Percentiles rank a stretch among this genome's conserved stretches.
phyloP scores from a whole-genome alignment of 2,888 invertebrate species.

The Chrysolina americana region DNA sequence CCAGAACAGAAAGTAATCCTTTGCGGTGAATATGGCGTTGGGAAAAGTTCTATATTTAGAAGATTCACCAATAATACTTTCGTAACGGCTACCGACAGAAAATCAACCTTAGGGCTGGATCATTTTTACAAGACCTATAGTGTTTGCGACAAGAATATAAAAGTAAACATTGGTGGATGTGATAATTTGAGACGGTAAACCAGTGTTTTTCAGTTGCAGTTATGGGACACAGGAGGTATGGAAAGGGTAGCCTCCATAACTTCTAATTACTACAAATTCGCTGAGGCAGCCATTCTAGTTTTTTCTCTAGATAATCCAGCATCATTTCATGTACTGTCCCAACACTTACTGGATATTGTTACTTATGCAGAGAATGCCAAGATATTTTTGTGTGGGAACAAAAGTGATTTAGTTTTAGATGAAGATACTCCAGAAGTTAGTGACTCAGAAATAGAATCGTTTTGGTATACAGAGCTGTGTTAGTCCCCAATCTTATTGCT shows the following conservation, averaged over 20 bases:
- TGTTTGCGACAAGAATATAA: slow-evolving; percentile 83
- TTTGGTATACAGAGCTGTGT: slow-evolving; percentile 74
- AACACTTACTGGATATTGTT: slow-evolving; percentile 93
- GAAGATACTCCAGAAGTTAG: slow-evolving; percentile 86
- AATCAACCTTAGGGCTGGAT: slow-evolving; percentile 92
- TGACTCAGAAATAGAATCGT: slow-evolving; percentile 90
- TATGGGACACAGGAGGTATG: slow-evolving; percentile 98
- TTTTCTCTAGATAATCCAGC: slow-evolving; percentile 93
- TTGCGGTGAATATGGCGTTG: slow-evolving; percentile 96
- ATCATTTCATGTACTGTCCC: slow-evolving; percentile 92
- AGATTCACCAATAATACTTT: slow-evolving; percentile 93
- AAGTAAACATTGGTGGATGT: slow-evolving; percentile 71
- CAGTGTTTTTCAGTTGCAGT: slow-evolving; percentile 79
- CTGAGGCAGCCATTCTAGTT: slow-evolving; percentile 93
- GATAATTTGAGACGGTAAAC: neutral
- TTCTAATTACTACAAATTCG: slow-evolving; percentile 95
- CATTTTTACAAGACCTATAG: slow-evolving; percentile 88
- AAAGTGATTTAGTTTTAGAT: slow-evolving; percentile 80
- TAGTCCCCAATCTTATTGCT: neutral
- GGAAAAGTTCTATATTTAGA: slow-evolving; percentile 94
- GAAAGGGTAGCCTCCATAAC: slow-evolving; percentile 96
- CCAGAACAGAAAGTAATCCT: slow-evolving; percentile 94
- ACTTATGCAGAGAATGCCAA: slow-evolving; percentile 96
- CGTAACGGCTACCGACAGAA: slow-evolving; percentile 84
- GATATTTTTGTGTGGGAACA: slow-evolving; percentile 95